phyloP scores from a whole-genome alignment of 2,797 vertebrate genomes.

The Poeciliopsis gracilis region DNA sequence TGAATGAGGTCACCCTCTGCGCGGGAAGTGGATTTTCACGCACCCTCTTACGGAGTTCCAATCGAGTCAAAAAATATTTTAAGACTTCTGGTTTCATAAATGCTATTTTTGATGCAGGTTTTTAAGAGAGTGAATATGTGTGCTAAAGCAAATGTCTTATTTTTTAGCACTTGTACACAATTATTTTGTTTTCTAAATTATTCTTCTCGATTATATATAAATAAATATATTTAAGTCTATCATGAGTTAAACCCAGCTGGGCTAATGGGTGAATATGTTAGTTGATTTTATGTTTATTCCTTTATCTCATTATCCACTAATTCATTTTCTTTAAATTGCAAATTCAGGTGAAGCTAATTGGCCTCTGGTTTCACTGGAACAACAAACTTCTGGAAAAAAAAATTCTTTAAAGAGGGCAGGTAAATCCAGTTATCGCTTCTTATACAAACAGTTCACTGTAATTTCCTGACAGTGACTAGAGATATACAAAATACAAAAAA shows the following conservation, averaged over 20 bases:
- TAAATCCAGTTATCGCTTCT: conserved; percentile 4
- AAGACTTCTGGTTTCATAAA: neutral
- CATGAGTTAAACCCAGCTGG: no score
- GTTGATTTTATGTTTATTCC: neutral
- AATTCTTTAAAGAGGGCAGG: neutral
- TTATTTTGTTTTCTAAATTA: neutral
- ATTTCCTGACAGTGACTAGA: neutral
- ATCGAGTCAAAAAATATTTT: neutral
- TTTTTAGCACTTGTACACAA: neutral
- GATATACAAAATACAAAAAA: neutral
- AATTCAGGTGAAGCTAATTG: neutral
- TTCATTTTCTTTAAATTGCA: neutral
- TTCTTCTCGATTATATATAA: neutral
- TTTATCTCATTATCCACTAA: neutral
- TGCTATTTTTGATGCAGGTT: neutral
- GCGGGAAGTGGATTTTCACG: conserved; percentile 5
- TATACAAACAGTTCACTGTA: neutral
- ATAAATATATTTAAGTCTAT: neutral
- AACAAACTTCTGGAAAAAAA: neutral
- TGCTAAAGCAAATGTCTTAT: neutral
- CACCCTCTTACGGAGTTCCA: neutral
- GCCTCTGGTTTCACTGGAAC: neutral
- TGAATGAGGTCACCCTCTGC: conserved; percentile 9
- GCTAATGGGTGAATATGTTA: neutral
- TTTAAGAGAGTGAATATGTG: neutral